A percentile compares a stretch with the other conserved stretches of the same genome.
Evolutionary conservation across 2,888 invertebrate genomes (phyloP).

Genomic region (Himalopsyche japonica): DNA sequence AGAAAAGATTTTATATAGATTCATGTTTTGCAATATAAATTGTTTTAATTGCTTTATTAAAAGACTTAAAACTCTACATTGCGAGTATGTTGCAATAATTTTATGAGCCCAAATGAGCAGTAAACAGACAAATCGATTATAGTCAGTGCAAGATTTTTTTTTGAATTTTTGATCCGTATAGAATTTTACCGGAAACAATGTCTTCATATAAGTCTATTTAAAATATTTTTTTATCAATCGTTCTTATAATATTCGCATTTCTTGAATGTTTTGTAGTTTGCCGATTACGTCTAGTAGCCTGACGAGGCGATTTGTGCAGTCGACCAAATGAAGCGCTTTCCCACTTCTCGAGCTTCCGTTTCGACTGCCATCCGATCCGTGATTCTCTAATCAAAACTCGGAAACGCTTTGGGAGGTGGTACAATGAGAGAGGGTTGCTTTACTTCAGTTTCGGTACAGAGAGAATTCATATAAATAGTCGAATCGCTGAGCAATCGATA

Average conservation of each 20-base stretch:
- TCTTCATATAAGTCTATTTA: too few species aligned
- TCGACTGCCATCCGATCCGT: background rate
- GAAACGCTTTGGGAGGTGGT: background rate
- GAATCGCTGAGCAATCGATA: slow-evolving; percentile 5
- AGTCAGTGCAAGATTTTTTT: too few species aligned
- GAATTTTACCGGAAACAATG: too few species aligned
- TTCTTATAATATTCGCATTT: background rate
- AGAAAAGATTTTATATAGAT: too few species aligned
- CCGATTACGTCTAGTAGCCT: background rate
- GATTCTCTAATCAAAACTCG: background rate
- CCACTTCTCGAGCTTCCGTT: background rate
- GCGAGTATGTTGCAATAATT: too few species aligned
- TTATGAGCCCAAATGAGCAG: too few species aligned
- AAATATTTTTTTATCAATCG: too few species aligned
- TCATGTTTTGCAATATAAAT: too few species aligned
- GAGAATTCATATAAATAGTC: slow-evolving; percentile 26
- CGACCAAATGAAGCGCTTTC: background rate
- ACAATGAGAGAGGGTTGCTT: background rate
- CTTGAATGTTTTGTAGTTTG: background rate
- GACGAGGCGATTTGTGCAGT: background rate
- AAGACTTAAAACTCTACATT: too few species aligned
- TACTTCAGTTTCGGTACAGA: background rate
- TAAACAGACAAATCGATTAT: too few species aligned
- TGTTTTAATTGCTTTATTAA: too few species aligned
- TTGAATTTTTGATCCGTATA: too few species aligned